These are phyloP conservation scores for Phyllopteryx taeniolatus DNA, from an alignment of 2,113 vertebrate genomes.

Conservation along the genomic window DNA sequence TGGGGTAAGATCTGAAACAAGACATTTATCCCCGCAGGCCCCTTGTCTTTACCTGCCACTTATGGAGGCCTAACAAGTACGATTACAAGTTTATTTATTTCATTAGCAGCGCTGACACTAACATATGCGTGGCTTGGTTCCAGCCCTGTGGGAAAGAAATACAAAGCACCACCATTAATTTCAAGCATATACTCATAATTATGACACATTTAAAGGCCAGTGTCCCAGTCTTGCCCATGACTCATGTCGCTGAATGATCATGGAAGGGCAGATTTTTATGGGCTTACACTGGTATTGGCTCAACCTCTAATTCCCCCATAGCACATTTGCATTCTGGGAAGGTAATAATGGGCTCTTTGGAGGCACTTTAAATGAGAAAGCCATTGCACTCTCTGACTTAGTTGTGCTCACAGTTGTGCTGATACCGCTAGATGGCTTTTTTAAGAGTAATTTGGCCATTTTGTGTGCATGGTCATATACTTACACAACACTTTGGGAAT, in stretches of 20 bases:
- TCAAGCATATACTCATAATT: slow-evolving; percentile 56
- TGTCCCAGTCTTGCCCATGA: slow-evolving; percentile 59
- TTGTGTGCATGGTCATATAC: slow-evolving; percentile 52
- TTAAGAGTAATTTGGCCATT: slow-evolving; percentile 58
- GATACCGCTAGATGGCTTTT: slow-evolving; percentile 69
- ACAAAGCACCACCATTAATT: slow-evolving; percentile 48
- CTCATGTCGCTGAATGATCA: slow-evolving; percentile 67
- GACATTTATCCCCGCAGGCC: slow-evolving; percentile 51
- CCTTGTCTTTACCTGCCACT: slow-evolving; percentile 65
- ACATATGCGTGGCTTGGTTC: slow-evolving; percentile 55
- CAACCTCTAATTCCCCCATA: slow-evolving; percentile 67
- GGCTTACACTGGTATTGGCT: slow-evolving; percentile 63
- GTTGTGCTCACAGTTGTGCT: slow-evolving; percentile 63
- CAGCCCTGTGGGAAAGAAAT: slow-evolving; percentile 54
- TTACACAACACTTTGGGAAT: slow-evolving; percentile 36
- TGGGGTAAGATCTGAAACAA: slow-evolving; percentile 58
- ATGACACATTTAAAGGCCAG: slow-evolving; percentile 60
- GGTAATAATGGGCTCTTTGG: slow-evolving; percentile 67
- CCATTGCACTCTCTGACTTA: slow-evolving; percentile 68
- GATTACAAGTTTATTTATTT: slow-evolving; percentile 68
- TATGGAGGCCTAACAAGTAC: slow-evolving; percentile 58
- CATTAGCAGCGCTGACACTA: slow-evolving; percentile 57
- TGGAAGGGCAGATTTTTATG: slow-evolving; percentile 64
- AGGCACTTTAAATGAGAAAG: slow-evolving; percentile 65
- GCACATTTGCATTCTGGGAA: slow-evolving; percentile 70